Percentiles rank a stretch among this genome's conserved stretches.
Conservation (phyloP, 2,888 invertebrate genomes). For the Cerastis rubricosa region DNA sequence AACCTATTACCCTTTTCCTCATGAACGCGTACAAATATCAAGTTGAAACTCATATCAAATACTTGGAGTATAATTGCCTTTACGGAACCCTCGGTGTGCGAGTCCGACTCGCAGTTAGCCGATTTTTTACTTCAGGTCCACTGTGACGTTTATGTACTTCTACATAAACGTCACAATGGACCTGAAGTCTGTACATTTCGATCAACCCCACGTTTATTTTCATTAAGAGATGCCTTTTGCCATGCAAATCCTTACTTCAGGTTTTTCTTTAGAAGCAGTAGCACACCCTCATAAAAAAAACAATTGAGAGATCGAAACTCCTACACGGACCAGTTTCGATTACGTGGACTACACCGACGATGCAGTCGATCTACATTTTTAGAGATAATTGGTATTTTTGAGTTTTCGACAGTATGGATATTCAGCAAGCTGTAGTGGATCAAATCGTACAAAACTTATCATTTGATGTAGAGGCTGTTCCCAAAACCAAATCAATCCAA, state of each 20-base stretch:
- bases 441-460: constrained; percentile 77
- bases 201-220: background rate
- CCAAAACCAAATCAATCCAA: constrained; percentile 68
- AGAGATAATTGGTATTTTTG: constrained; percentile 30
- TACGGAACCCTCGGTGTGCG: no score
- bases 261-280: background rate
- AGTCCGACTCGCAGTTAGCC: no score
- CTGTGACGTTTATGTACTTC: background rate
- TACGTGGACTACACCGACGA: background rate
- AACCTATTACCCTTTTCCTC: no score
- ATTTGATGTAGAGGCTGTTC: constrained; percentile 81
- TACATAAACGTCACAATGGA: background rate
- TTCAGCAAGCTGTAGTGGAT: constrained; percentile 69
- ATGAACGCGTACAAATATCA: no score
- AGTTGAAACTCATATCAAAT: no score
- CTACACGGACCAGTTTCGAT: background rate
- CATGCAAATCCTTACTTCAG: background rate
- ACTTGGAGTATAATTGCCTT: no score
- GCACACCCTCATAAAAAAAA: background rate
- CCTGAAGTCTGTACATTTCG: background rate
- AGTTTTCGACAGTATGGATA: constrained; percentile 71
- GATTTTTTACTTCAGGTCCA: background rate
- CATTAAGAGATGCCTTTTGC: background rate
- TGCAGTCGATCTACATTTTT: constrained; percentile 3
- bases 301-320: background rate